phyloP scores from a whole-genome alignment of 2,888 invertebrate genomes.

The Trilocha varians region DNA sequence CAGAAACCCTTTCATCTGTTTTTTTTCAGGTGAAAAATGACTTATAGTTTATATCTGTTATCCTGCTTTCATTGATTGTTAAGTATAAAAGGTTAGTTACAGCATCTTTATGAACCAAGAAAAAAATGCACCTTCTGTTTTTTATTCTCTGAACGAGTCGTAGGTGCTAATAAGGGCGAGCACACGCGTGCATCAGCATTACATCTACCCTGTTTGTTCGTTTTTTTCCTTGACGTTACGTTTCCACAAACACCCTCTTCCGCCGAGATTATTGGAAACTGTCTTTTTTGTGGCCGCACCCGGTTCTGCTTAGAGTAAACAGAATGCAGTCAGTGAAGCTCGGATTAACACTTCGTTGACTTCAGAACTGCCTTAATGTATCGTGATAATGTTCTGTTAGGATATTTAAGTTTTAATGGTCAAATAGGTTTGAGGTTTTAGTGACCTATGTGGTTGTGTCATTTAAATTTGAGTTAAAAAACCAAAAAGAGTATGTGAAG shows the following conservation, averaged over 20 bases:
- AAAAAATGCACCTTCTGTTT: slow-evolving; percentile 1
- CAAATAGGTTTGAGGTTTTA: too few relatives aligned
- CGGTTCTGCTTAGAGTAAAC: slow-evolving; percentile 31
- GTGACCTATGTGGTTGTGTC: too few relatives aligned
- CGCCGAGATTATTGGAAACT: slow-evolving; percentile 59
- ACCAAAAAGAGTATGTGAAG: too few relatives aligned
- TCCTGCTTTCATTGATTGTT: too few relatives aligned
- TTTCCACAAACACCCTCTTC: slow-evolving; percentile 62
- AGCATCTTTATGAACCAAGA: too few relatives aligned
- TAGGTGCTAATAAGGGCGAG: slow-evolving; percentile 58
- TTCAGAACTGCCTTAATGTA: slow-evolving; percentile 9
- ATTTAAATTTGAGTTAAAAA: too few relatives aligned
- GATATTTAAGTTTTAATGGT: too few relatives aligned
- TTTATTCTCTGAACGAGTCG: slow-evolving; percentile 26
- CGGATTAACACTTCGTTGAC: neutral
- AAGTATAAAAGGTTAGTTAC: too few relatives aligned
- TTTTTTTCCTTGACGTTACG: slow-evolving; percentile 33
- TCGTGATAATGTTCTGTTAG: slow-evolving; percentile 3
- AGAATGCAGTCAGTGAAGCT: slow-evolving; percentile 17
- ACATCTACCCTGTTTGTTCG: slow-evolving; percentile 56
- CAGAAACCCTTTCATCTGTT: too few relatives aligned
- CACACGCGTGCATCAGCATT: slow-evolving; percentile 30
- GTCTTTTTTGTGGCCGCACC: slow-evolving; percentile 47
- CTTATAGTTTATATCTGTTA: too few relatives aligned
- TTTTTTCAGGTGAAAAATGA: too few relatives aligned